Evolutionary conservation across 2,113 vertebrate genomes (phyloP).

Genomic region (Morone saxatilis): DNA sequence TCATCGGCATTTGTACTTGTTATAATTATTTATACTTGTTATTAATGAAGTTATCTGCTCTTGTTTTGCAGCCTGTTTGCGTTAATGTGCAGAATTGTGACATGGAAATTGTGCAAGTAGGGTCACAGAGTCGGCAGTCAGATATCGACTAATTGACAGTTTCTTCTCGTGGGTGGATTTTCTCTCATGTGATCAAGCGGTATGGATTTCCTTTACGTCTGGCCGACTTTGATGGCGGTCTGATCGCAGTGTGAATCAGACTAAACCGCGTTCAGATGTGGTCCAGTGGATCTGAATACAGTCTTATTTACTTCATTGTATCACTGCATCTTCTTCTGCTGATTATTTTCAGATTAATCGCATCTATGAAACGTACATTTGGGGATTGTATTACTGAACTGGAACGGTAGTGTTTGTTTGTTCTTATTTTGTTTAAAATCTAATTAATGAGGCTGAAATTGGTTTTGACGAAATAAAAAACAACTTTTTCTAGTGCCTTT

Average conservation of each 20-base stretch:
- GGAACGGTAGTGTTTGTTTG: too few relatives aligned
- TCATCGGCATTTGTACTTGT: not conserved
- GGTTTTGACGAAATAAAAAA: too few relatives aligned
- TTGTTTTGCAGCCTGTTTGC: not conserved
- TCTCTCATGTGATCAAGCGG: slow-evolving; percentile 22
- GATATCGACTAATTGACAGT: not conserved
- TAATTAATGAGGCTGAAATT: too few relatives aligned
- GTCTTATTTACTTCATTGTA: not conserved
- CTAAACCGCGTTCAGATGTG: not conserved
- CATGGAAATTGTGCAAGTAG: not conserved
- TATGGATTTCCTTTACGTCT: slow-evolving; percentile 30
- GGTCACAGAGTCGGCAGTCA: slow-evolving; percentile 21
- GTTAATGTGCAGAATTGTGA: slow-evolving; percentile 1
- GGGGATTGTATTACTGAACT: too few relatives aligned
- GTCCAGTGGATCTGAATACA: not conserved
- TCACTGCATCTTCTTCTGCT: too few relatives aligned
- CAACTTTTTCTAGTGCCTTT: too few relatives aligned
- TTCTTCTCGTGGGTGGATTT: not conserved
- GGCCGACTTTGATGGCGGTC: slow-evolving; percentile 14
- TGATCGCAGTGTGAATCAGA: slow-evolving; percentile 12
- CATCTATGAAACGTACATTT: too few relatives aligned
- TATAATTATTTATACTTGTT: not conserved
- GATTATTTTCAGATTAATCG: too few relatives aligned
- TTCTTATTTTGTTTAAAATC: too few relatives aligned
- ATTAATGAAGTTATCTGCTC: not conserved